A percentile compares a stretch with the other conserved stretches of the same genome.
These are phyloP conservation scores for Syngnathus typhle DNA, from an alignment of 2,113 vertebrate species.

Conservation along the genomic window DNA sequence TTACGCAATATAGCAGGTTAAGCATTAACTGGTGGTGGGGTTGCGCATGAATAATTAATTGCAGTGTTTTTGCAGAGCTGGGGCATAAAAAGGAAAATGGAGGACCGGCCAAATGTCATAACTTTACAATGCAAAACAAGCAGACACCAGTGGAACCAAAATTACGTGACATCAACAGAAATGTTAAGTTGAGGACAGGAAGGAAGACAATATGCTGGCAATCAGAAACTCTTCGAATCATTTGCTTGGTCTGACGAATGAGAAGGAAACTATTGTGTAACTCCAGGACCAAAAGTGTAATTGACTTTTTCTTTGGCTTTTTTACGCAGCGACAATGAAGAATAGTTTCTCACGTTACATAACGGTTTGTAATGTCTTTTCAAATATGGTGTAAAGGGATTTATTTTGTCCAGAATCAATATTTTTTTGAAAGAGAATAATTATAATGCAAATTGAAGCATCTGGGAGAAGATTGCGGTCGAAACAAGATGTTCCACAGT, in stretches of 20 bases:
- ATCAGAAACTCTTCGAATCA: background rate
- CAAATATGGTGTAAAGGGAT: too few species aligned
- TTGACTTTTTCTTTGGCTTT: background rate
- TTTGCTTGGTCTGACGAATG: constrained; percentile 3
- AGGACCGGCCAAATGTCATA: background rate
- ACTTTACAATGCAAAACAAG: constrained; percentile 7
- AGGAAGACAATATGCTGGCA: background rate
- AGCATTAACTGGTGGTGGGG: constrained; percentile 1
- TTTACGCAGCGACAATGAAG: background rate
- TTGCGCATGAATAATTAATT: constrained; percentile 11
- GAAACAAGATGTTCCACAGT: background rate
- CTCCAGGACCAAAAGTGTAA: background rate
- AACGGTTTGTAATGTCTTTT: too few species aligned
- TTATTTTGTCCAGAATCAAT: background rate
- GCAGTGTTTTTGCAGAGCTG: background rate
- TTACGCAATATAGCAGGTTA: background rate
- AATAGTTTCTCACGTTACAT: too few species aligned
- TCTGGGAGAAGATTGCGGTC: background rate
- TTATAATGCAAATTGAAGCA: background rate
- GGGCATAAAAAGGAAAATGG: constrained; percentile 6
- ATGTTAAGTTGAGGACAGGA: constrained; percentile 13
- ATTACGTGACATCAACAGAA: constrained; percentile 13
- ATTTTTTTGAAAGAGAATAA: background rate
- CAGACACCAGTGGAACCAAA: background rate
- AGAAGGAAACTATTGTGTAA: constrained; percentile 1